phyloP scores from a whole-genome alignment of 1,140 invertebrate genomes.

The Conus betulinus region DNA sequence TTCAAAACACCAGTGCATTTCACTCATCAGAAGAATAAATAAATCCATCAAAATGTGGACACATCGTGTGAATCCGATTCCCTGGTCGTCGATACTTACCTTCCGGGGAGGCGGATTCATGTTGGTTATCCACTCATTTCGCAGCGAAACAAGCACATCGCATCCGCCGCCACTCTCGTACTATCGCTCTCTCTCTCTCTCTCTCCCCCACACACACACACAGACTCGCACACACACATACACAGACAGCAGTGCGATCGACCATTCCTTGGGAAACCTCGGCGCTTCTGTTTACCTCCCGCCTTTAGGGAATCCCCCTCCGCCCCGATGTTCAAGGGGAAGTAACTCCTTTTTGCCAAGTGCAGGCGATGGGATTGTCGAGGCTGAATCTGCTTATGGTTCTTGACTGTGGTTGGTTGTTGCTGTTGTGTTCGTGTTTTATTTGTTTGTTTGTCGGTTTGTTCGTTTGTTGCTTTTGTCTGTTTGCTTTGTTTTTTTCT shows the following conservation, averaged over 20 bases:
- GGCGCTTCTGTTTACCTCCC: constrained; percentile 45
- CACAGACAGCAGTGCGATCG: not conserved
- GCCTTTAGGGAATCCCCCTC: not conserved
- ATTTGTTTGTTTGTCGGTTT: too few relatives aligned
- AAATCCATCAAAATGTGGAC: not conserved
- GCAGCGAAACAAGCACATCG: constrained; percentile 16
- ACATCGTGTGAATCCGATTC: too few relatives aligned
- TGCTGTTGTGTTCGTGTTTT: too few relatives aligned
- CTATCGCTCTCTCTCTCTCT: too few relatives aligned
- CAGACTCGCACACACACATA: too few relatives aligned
- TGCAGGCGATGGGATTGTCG: too few relatives aligned
- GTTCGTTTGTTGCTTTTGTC: too few relatives aligned
- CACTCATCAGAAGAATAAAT: not conserved
- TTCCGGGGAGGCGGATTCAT: constrained; percentile 51
- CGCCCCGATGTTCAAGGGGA: not conserved
- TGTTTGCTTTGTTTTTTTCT: not conserved
- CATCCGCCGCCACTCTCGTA: not conserved
- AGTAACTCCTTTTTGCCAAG: not conserved
- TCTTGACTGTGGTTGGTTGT: too few relatives aligned
- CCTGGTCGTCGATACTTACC: constrained; percentile 30
- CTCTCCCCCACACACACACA: too few relatives aligned
- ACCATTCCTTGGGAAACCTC: constrained; percentile 31
- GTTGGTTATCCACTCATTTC: constrained; percentile 34
- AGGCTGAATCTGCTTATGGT: too few relatives aligned
- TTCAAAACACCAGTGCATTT: constrained; percentile 41